A percentile compares a stretch with the other conserved stretches of the same genome.
phyloP scores from a whole-genome alignment of 1,140 invertebrate species.

The Pantala flavescens region DNA sequence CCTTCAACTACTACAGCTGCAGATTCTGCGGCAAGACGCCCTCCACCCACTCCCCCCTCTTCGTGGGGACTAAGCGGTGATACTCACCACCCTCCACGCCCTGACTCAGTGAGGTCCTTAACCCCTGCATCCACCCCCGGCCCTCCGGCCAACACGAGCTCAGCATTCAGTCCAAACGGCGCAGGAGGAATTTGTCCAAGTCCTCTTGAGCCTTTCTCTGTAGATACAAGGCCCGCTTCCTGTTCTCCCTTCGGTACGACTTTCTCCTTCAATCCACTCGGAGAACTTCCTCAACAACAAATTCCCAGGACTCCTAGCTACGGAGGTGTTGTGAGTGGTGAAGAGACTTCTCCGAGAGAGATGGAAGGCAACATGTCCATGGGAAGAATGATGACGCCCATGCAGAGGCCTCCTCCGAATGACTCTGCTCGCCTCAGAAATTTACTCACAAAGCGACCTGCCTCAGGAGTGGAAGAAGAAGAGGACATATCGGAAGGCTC shows the following conservation, averaged over 20 bases:
- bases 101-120: constrained; percentile 46
- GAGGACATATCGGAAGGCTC: constrained; percentile 28
- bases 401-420: constrained; percentile 31
- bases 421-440: constrained; percentile 55
- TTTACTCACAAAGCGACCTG: constrained; percentile 44
- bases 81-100: constrained; percentile 28
- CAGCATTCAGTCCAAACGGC: constrained; percentile 35
- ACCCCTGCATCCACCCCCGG: constrained; percentile 38
- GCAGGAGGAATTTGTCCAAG: constrained; percentile 37
- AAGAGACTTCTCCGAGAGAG: constrained; percentile 27
- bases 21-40: background rate
- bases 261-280: constrained; percentile 47
- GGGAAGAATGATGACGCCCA: constrained; percentile 25
- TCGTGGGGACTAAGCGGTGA: background rate
- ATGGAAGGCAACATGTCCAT: constrained; percentile 16
- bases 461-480: constrained; percentile 32
- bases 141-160: constrained; percentile 39
- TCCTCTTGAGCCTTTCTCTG: constrained; percentile 30
- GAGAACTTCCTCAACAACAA: constrained; percentile 33
- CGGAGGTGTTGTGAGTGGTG: constrained; percentile 22
- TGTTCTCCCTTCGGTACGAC: constrained; percentile 41
- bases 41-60: background rate
- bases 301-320: constrained; percentile 21
- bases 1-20: constrained; percentile 14
- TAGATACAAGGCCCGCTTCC: constrained; percentile 38